Evolutionary conservation across 2,113 vertebrate species (phyloP).

Genomic region (Apistogramma diplotaenia): DNA sequence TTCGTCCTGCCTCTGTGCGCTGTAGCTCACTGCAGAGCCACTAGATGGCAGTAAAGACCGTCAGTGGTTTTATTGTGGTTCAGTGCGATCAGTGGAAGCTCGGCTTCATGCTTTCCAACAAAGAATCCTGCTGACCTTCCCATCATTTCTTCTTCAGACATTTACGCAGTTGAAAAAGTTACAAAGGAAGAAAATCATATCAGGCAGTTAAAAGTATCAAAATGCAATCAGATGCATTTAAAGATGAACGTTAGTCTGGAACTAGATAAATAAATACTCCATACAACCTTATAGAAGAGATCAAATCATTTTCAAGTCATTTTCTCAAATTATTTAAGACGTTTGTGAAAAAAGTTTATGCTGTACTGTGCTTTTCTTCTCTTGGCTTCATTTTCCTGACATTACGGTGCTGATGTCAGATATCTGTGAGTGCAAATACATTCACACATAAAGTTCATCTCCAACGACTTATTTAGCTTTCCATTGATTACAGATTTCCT

Average conservation of each 20-base stretch:
- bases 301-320: neutral
- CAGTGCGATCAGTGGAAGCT: neutral
- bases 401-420: neutral
- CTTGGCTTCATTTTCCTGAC: neutral
- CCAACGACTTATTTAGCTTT: neutral
- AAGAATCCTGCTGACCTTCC: neutral
- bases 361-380: neutral
- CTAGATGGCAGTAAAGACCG: constrained; percentile 40
- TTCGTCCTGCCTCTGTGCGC: neutral
- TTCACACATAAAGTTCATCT: neutral
- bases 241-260: neutral
- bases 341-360: neutral
- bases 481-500: neutral
- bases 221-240: neutral
- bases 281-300: neutral
- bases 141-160: neutral
- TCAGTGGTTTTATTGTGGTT: neutral
- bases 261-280: neutral
- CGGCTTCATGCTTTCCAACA: neutral
- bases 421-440: neutral
- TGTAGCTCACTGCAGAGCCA: neutral
- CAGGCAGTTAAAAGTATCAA: neutral
- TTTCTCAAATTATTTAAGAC: neutral
- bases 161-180: neutral
- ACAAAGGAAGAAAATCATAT: neutral